A percentile compares a stretch with the other conserved stretches of the same genome.
Evolutionary conservation across 2,113 vertebrate species (phyloP).

Genomic region (Pyrgilauda ruficollis): DNA sequence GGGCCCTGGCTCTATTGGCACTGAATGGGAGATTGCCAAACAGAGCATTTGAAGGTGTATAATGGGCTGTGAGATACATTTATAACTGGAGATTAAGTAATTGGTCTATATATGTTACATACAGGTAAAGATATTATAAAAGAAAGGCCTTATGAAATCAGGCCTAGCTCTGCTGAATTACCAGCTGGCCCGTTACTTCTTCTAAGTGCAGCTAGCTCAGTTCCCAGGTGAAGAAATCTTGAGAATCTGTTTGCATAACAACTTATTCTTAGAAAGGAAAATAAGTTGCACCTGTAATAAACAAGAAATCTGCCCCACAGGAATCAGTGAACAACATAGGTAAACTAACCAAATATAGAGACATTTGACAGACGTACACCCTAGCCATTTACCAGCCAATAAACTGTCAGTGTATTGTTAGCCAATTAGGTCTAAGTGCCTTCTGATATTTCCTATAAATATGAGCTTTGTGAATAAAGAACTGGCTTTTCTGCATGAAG

Average conservation of each 20-base stretch:
- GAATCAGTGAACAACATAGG: not conserved
- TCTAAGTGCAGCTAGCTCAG: not conserved
- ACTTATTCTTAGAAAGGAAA: not conserved
- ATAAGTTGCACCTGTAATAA: not conserved
- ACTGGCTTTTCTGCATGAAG: not conserved
- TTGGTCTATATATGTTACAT: not conserved
- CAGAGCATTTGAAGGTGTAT: not conserved
- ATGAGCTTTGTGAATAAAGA: not conserved
- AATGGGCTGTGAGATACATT: not conserved
- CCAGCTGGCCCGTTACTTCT: not conserved
- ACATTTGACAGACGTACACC: not conserved
- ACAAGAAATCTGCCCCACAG: not conserved
- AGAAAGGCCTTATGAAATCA: not conserved
- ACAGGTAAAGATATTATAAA: not conserved
- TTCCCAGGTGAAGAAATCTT: not conserved
- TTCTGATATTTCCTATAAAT: not conserved
- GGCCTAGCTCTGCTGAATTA: not conserved
- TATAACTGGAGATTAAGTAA: not conserved
- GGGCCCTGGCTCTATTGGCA: not conserved
- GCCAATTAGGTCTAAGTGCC: not conserved
- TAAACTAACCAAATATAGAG: not conserved
- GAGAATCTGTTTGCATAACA: not conserved
- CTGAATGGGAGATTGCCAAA: not conserved
- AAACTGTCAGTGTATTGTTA: not conserved
- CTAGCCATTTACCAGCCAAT: not conserved